phyloP scores from a whole-genome alignment of 2,797 vertebrate genomes.

The Epinephelus awoara region DNA sequence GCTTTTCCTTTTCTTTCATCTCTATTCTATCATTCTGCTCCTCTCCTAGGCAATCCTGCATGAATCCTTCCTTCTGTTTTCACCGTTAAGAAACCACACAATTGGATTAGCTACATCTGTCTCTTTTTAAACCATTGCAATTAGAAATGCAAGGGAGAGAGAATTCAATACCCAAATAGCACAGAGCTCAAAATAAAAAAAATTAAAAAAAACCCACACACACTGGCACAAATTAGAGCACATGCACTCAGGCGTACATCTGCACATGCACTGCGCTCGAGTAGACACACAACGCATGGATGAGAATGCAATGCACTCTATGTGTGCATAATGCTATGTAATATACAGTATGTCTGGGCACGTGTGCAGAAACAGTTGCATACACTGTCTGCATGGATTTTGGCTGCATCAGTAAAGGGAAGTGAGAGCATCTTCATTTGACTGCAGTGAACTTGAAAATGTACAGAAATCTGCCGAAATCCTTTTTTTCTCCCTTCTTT shows the following conservation, averaged over 20 bases:
- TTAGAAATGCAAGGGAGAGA: slow-evolving; percentile 78
- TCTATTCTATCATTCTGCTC: slow-evolving; percentile 73
- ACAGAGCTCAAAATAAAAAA: slow-evolving; percentile 49
- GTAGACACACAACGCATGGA: slow-evolving; percentile 45
- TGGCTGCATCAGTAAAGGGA: slow-evolving; percentile 50
- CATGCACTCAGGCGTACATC: slow-evolving; percentile 39
- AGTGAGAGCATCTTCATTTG: slow-evolving; percentile 35
- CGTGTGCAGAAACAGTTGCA: slow-evolving; percentile 47
- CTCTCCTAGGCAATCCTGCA: slow-evolving; percentile 69
- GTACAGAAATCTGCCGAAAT: slow-evolving; percentile 36
- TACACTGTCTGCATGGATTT: slow-evolving; percentile 56
- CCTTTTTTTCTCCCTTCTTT: slow-evolving; percentile 1
- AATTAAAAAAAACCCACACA: slow-evolving; percentile 34
- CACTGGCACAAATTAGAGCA: slow-evolving; percentile 58
- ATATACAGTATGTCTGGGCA: slow-evolving; percentile 53
- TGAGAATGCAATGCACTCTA: slow-evolving; percentile 36
- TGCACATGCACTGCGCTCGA: slow-evolving; percentile 39
- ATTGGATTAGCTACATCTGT: slow-evolving; percentile 86
- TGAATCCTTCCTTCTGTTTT: slow-evolving; percentile 77
- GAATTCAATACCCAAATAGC: slow-evolving; percentile 76
- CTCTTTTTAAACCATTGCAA: slow-evolving; percentile 84
- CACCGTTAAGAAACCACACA: slow-evolving; percentile 79
- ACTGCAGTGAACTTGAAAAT: slow-evolving; percentile 57
- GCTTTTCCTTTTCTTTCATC: slow-evolving; percentile 76
- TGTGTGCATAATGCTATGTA: slow-evolving; percentile 49